Evolutionary conservation across 2,888 invertebrate species (phyloP).

Genomic region (Merodon equestris): DNA sequence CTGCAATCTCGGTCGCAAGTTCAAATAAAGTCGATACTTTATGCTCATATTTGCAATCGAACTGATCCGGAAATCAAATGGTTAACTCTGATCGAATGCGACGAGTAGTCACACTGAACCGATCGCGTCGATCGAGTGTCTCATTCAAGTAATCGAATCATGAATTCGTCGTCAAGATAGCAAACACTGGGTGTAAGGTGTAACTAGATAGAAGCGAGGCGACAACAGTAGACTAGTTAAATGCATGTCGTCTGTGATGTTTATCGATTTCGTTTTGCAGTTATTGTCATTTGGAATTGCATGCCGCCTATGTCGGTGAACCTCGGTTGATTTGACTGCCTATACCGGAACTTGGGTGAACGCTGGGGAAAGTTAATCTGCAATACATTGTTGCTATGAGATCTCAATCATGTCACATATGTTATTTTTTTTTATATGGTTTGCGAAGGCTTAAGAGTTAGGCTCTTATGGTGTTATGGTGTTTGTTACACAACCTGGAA

Average conservation of each 20-base stretch:
- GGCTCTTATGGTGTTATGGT: too few relatives aligned
- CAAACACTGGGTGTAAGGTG: neutral
- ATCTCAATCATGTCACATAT: too few relatives aligned
- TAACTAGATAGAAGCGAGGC: neutral
- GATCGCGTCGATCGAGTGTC: conserved; percentile 8
- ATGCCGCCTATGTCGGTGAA: too few relatives aligned
- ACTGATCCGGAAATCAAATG: conserved; percentile 28
- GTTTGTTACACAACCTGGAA: too few relatives aligned
- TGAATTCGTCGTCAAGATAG: conserved; percentile 13
- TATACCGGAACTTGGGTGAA: too few relatives aligned
- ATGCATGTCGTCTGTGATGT: conserved; percentile 7
- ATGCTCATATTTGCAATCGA: conserved; percentile 43
- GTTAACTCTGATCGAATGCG: conserved; percentile 27
- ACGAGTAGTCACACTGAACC: neutral
- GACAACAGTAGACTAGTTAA: conserved; percentile 16
- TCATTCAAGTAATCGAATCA: conserved; percentile 38
- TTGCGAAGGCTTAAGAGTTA: too few relatives aligned
- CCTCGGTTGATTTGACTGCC: too few relatives aligned
- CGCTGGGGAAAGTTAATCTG: too few relatives aligned
- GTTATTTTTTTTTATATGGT: too few relatives aligned
- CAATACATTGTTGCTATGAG: too few relatives aligned
- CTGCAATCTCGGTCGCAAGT: conserved; percentile 10
- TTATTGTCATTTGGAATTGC: too few relatives aligned
- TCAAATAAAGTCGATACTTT: conserved; percentile 44
- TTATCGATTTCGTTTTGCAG: conserved; percentile 10